These are phyloP conservation scores for Drosophila ambigua DNA, from an alignment of 1,140 invertebrate genomes.

Conservation along the genomic window DNA sequence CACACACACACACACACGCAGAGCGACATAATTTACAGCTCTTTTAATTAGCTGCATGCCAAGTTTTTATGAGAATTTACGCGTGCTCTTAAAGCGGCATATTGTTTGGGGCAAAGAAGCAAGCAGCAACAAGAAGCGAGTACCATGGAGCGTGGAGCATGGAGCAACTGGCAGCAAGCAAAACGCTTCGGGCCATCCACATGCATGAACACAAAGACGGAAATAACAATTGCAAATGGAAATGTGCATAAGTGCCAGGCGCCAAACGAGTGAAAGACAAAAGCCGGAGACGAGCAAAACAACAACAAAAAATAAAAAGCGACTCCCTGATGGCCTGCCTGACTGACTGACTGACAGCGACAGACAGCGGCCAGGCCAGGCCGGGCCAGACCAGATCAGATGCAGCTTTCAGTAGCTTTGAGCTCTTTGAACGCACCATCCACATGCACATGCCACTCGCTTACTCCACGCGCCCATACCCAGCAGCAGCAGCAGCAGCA, in stretches of 20 bases:
- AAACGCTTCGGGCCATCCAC: conserved; percentile 61
- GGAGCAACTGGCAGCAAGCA: background rate
- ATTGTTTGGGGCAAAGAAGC: conserved; percentile 44
- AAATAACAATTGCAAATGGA: conserved; percentile 82
- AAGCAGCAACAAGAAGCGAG: conserved; percentile 16
- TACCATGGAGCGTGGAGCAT: background rate
- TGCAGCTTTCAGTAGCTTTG: conserved; percentile 37
- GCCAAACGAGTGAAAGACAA: conserved; percentile 32
- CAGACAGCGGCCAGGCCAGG: conserved; percentile 19
- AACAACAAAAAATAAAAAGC: conserved; percentile 9
- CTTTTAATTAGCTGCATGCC: conserved; percentile 79
- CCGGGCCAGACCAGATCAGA: conserved; percentile 13
- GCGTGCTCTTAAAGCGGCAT: conserved; percentile 74
- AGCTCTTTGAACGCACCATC: conserved; percentile 57
- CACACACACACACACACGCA: conserved; percentile 23
- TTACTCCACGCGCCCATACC: background rate
- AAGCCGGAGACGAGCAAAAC: conserved; percentile 21
- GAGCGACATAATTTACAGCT: conserved; percentile 72
- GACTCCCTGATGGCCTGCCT: conserved; percentile 6
- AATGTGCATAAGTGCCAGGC: conserved; percentile 78
- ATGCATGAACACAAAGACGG: conserved; percentile 65
- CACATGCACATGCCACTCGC: no score
- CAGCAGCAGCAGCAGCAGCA: conserved; percentile 49
- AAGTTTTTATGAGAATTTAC: conserved; percentile 80
- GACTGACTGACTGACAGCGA: conserved; percentile 25